Percentiles rank a stretch among this genome's conserved stretches.
Evolutionary conservation across 2,113 vertebrate genomes (phyloP).

Genomic region (Ctenomys sociabilis): DNA sequence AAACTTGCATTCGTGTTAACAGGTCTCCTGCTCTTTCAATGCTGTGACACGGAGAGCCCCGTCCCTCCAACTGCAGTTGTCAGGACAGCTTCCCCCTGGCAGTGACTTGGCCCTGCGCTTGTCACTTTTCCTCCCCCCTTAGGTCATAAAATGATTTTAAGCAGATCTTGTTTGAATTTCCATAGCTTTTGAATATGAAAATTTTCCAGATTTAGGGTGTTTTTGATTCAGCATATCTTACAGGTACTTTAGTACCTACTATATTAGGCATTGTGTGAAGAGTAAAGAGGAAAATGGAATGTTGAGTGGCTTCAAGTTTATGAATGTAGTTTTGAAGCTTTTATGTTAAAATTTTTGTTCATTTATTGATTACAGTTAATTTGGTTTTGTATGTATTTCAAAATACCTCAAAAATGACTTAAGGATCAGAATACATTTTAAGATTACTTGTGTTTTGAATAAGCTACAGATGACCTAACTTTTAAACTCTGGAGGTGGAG

Average conservation of each 20-base stretch:
- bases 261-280: neutral
- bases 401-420: neutral
- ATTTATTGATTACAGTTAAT: neutral
- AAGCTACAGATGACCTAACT: neutral
- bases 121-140: neutral
- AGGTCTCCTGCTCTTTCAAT: conserved; percentile 76
- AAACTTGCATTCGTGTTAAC: conserved; percentile 83
- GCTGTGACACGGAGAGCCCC: conserved; percentile 67
- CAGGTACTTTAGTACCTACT: neutral
- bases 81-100: neutral
- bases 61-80: neutral
- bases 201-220: neutral
- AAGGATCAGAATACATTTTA: neutral
- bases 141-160: conserved; percentile 32
- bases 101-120: neutral
- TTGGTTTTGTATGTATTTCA: conserved; percentile 27
- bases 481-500: neutral
- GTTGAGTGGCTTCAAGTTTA: neutral
- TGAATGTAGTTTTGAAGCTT: neutral
- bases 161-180: neutral
- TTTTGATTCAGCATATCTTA: neutral
- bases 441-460: neutral
- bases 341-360: neutral
- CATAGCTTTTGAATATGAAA: neutral
- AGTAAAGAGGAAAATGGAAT: neutral